Evolutionary conservation across 1,140 invertebrate species (phyloP).

Genomic region (Heliothis virescens): DNA sequence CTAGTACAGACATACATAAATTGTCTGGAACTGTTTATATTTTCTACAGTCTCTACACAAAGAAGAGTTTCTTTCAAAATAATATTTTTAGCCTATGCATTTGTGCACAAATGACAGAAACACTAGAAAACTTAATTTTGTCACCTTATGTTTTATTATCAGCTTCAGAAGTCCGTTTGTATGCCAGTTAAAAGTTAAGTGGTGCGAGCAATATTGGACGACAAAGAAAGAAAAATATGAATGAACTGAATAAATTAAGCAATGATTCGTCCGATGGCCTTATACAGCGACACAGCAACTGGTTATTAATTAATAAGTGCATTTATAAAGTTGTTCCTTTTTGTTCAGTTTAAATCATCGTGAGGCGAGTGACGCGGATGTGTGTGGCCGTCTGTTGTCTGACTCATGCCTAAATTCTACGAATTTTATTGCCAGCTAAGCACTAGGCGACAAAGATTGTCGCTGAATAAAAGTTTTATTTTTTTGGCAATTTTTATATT

Average conservation of each 20-base stretch:
- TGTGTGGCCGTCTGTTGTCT: slow-evolving; percentile 21
- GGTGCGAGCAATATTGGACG: not conserved
- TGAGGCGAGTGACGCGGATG: slow-evolving; percentile 14
- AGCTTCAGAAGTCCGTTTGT: not conserved
- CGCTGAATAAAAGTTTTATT: not conserved
- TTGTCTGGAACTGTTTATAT: too few relatives aligned
- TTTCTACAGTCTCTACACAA: too few relatives aligned
- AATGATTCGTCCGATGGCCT: not conserved
- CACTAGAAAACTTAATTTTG: too few relatives aligned
- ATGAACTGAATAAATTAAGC: slow-evolving; percentile 15
- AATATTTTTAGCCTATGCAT: too few relatives aligned
- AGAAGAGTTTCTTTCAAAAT: too few relatives aligned
- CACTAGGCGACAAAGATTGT: not conserved
- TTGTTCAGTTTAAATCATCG: slow-evolving; percentile 18
- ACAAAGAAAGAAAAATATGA: slow-evolving; percentile 25
- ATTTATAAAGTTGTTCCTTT: not conserved
- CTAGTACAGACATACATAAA: too few relatives aligned
- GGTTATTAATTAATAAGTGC: not conserved
- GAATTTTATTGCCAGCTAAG: slow-evolving; percentile 20
- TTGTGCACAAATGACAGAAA: too few relatives aligned
- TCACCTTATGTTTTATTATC: not conserved
- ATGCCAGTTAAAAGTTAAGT: too few relatives aligned
- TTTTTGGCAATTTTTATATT: not conserved
- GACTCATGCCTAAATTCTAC: slow-evolving; percentile 13
- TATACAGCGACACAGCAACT: not conserved